A percentile compares a stretch with the other conserved stretches of the same genome.
phyloP scores from a whole-genome alignment of 2,888 invertebrate genomes.

The Polydrusus cervinus region DNA sequence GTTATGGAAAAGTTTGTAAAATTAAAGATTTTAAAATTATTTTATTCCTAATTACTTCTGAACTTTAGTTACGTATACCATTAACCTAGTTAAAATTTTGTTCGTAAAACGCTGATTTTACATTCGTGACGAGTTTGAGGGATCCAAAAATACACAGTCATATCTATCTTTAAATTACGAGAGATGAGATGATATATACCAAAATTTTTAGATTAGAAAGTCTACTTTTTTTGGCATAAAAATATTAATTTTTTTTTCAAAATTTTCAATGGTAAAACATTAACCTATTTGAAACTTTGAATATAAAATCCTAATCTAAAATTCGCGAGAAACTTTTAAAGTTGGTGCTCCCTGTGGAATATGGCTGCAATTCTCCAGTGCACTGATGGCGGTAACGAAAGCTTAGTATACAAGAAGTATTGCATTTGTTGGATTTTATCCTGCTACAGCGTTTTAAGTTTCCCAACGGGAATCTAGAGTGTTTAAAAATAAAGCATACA shows the following conservation, averaged over 20 bases:
- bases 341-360: neutral
- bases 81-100: slow-evolving; percentile 41
- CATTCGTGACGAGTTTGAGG: slow-evolving; percentile 52
- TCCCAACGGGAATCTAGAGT: too few relatives aligned
- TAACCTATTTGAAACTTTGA: slow-evolving; percentile 14
- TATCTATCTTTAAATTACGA: slow-evolving; percentile 3
- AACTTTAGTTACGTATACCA: slow-evolving; percentile 42
- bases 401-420: too few relatives aligned
- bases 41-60: neutral
- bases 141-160: slow-evolving; percentile 25
- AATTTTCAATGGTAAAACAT: slow-evolving; percentile 8
- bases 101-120: slow-evolving; percentile 32
- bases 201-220: too few relatives aligned
- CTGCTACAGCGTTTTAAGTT: too few relatives aligned
- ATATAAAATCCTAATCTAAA: too few relatives aligned
- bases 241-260: too few relatives aligned
- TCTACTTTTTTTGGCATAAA: too few relatives aligned
- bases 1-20: neutral
- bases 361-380: slow-evolving; percentile 45
- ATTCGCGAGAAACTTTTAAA: too few relatives aligned
- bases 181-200: too few relatives aligned
- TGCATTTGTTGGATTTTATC: too few relatives aligned
- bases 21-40: neutral
- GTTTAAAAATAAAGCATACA: too few relatives aligned
- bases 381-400: slow-evolving; percentile 23